Evolutionary conservation across 2,113 vertebrate genomes (phyloP).

Genomic region (Dolichotis patagonum): DNA sequence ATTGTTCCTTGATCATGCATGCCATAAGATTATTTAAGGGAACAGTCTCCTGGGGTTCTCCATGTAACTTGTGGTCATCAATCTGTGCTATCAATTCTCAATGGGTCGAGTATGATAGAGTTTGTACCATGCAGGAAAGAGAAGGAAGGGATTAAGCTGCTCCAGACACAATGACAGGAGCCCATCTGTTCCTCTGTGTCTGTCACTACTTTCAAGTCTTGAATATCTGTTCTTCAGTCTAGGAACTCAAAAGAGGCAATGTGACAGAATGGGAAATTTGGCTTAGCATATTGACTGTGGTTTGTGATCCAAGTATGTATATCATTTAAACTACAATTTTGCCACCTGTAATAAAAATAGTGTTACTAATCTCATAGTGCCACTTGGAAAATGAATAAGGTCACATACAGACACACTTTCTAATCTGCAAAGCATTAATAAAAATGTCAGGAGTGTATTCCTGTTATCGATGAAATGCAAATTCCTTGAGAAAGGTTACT

Average conservation of each 20-base stretch:
- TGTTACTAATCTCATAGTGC: neutral
- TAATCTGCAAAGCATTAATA: neutral
- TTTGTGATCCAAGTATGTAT: neutral
- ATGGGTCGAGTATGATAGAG: fast-evolving
- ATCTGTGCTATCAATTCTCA: neutral
- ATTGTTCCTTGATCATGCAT: neutral
- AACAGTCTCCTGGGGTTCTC: too few relatives aligned
- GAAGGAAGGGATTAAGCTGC: fast-evolving
- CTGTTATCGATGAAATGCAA: neutral
- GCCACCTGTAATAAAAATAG: neutral
- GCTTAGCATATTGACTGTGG: neutral
- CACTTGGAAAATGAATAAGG: neutral
- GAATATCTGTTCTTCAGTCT: neutral
- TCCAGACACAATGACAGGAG: neutral
- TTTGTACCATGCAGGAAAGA: neutral
- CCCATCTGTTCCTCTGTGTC: neutral
- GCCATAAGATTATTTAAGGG: neutral
- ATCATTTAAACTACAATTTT: neutral
- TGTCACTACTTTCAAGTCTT: neutral
- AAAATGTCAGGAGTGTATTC: neutral
- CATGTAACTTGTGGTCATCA: fast-evolving
- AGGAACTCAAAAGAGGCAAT: fast-evolving
- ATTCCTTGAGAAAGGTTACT: neutral
- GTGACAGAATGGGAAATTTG: neutral
- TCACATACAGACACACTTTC: neutral